Evolutionary conservation across 2,888 invertebrate genomes (phyloP).

Genomic region (Cephus rjabovi): DNA sequence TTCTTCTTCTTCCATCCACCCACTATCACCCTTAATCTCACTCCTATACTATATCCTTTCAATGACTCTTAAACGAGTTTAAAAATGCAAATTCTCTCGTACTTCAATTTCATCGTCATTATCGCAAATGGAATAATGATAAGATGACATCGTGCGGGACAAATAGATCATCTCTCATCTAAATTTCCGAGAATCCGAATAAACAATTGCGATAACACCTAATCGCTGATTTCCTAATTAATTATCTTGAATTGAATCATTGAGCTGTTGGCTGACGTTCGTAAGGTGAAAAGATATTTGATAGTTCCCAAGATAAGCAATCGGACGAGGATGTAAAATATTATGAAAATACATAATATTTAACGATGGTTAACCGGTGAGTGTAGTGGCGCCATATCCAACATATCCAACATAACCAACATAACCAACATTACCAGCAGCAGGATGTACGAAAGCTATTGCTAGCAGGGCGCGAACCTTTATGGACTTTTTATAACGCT

Average conservation of each 20-base stretch:
- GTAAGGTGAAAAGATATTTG: background rate
- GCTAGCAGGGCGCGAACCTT: slow-evolving; percentile 38
- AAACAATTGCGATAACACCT: background rate
- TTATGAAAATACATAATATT: slow-evolving; percentile 57
- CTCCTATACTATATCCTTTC: background rate
- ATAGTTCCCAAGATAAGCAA: slow-evolving; percentile 16
- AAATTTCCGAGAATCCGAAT: background rate
- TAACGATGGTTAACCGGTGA: slow-evolving; percentile 49
- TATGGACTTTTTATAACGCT: slow-evolving; percentile 48
- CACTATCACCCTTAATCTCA: background rate
- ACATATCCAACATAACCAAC: too few relatives aligned
- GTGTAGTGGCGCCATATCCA: slow-evolving; percentile 24
- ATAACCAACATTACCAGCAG: background rate
- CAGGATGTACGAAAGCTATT: slow-evolving; percentile 16
- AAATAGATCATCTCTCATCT: too few relatives aligned
- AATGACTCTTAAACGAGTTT: background rate
- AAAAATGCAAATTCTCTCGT: background rate
- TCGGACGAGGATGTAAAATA: slow-evolving; percentile 45
- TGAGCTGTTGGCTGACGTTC: background rate
- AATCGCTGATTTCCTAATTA: background rate
- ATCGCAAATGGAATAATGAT: background rate
- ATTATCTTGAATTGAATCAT: background rate
- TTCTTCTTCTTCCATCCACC: background rate
- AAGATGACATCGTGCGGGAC: background rate
- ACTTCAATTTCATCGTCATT: background rate